Percentiles rank a stretch among this genome's conserved stretches.
phyloP scores from a whole-genome alignment of 92 coral and sea anemone genomes.

The Nematostella vectensis region DNA sequence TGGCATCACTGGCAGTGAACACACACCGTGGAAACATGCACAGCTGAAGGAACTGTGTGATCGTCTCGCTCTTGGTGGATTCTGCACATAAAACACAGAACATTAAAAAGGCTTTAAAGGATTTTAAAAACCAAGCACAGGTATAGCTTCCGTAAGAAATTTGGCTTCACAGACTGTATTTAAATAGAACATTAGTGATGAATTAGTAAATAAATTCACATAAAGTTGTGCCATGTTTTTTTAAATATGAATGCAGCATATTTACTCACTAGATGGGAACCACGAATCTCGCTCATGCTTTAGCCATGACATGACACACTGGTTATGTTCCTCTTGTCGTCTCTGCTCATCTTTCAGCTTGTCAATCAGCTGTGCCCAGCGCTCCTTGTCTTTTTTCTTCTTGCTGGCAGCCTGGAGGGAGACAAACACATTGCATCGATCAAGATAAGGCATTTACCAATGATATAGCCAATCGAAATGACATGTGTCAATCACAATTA shows the following conservation, averaged over 20 bases:
- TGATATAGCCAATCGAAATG: too few relatives aligned
- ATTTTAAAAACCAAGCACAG: neutral
- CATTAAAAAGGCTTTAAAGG: neutral
- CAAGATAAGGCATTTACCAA: too few relatives aligned
- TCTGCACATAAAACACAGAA: slow-evolving; percentile 35
- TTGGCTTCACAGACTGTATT: too few relatives aligned
- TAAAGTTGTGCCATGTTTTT: too few relatives aligned
- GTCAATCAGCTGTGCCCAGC: slow-evolving; percentile 80
- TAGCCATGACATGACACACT: slow-evolving; percentile 88
- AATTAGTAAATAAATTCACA: too few relatives aligned
- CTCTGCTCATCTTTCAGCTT: slow-evolving; percentile 87
- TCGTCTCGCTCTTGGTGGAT: slow-evolving; percentile 97
- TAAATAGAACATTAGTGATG: too few relatives aligned
- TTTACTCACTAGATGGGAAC: slow-evolving; percentile 45
- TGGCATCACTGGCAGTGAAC: slow-evolving; percentile 94
- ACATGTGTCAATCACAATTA: too few relatives aligned
- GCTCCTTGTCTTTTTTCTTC: slow-evolving; percentile 89
- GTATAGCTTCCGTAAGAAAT: neutral
- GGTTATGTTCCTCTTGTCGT: slow-evolving; percentile 91
- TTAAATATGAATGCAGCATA: too few relatives aligned
- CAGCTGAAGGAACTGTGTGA: slow-evolving; percentile 94
- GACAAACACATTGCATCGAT: too few relatives aligned
- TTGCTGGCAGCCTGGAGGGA: slow-evolving; percentile 65
- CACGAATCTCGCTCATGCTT: slow-evolving; percentile 94
- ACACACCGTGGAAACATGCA: slow-evolving; percentile 99